Percentiles rank a stretch among this genome's conserved stretches.
Evolutionary conservation across 1,140 invertebrate species (phyloP).

Genomic region (Dreissena polymorpha): DNA sequence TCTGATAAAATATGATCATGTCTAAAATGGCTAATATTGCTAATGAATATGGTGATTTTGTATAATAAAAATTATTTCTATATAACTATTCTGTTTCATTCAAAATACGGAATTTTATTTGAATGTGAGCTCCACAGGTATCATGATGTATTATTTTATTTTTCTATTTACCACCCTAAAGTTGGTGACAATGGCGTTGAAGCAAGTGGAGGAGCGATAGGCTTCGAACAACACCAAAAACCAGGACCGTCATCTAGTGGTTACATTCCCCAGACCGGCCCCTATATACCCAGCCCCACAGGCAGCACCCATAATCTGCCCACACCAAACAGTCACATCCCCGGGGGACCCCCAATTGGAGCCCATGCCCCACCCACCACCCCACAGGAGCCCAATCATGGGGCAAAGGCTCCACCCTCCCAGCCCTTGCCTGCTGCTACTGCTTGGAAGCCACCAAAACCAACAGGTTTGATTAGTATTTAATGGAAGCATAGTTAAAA

Average conservation of each 20-base stretch:
- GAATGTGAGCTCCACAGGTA: too few relatives aligned
- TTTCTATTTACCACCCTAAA: too few relatives aligned
- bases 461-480: slow-evolving; percentile 40
- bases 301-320: slow-evolving; percentile 41
- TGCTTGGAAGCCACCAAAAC: slow-evolving; percentile 69
- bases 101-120: too few relatives aligned
- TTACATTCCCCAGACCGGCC: slow-evolving; percentile 3
- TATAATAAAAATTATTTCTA: too few relatives aligned
- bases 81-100: too few relatives aligned
- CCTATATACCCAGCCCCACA: background rate
- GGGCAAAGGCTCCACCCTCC: slow-evolving; percentile 33
- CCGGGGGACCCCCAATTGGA: slow-evolving; percentile 54
- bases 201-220: slow-evolving; percentile 30
- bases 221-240: slow-evolving; percentile 27
- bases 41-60: too few relatives aligned
- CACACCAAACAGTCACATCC: slow-evolving; percentile 12
- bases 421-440: slow-evolving; percentile 18
- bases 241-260: slow-evolving; percentile 11
- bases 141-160: too few relatives aligned
- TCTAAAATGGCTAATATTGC: too few relatives aligned
- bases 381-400: slow-evolving; percentile 66
- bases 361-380: slow-evolving; percentile 72
- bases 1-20: too few relatives aligned
- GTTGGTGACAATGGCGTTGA: background rate
- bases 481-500: too few relatives aligned